Evolutionary conservation across 2,888 invertebrate species (phyloP), one percentile per base, ranked within the genome.

Genomic region (Dryomyza anilis): DNA sequence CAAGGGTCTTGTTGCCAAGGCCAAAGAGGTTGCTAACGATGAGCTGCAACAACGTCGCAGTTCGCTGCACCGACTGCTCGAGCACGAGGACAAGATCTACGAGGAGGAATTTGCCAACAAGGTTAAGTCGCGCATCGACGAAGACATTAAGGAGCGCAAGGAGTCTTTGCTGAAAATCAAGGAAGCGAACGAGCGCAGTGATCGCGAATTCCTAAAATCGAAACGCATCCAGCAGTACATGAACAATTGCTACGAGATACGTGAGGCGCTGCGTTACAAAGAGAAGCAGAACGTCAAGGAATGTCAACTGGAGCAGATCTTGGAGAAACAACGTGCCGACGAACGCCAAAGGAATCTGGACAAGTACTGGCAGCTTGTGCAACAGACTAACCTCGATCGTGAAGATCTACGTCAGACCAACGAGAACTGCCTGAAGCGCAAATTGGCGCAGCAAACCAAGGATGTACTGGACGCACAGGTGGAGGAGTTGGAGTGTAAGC

Each of bases 231-330:
- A 81, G 36, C 79, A 78, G 61, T 69, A 75, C 14, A 80, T 81
- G 76, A 63, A 71, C n/a, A 76, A 76, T 62, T 81, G 81, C 63
- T 74, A 78, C 60, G 79, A 80, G 60, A 73, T 81, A 36, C 80
- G 81, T 12, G 77, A 79, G 45, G 77, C 75, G 0, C 50, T 81
- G 66, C 73, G 79, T 1, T 71, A 65, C 33, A 74, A 76, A 59
- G 77, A 80, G 61, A 63, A 73, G 25, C 67, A 64, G 14, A 73
- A 79, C 16, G 73, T 73, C 1, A 76, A 75, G 43, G 63, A 73
- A 14, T 74, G 77, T n/a, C 79, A 77, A 56, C 71, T 76, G 63
- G 76, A 80, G 55, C 81, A 81, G 64, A 81, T 81, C 27, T 66
- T 72, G 12, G 80, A 82, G n/a, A 78, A 75, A 21, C 63, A 71